Percentiles rank a stretch among this genome's conserved stretches.
These are phyloP conservation scores for Podargus strigoides DNA, from an alignment of 2,797 vertebrate species.

Conservation along the genomic window DNA sequence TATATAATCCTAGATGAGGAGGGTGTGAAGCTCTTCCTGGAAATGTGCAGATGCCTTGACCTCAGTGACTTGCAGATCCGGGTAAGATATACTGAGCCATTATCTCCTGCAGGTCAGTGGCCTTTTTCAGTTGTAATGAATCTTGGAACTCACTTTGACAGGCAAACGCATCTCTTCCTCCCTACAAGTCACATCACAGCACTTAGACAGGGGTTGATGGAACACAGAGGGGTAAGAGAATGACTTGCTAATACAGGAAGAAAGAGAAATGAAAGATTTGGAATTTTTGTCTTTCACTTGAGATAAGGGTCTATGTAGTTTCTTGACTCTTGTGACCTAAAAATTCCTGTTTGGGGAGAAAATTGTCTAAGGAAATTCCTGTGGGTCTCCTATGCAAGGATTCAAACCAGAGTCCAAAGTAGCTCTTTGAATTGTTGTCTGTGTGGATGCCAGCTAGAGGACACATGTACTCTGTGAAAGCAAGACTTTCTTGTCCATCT, in stretches of 20 bases:
- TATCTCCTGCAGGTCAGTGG: background rate
- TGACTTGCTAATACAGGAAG: background rate
- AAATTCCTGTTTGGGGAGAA: background rate
- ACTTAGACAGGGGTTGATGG: background rate
- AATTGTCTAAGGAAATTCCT: background rate
- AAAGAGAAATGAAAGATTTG: background rate
- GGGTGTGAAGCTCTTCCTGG: constrained; percentile 84
- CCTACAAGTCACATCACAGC: background rate
- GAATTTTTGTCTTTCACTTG: background rate
- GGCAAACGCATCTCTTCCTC: background rate
- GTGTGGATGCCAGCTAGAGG: background rate
- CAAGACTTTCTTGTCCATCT: background rate
- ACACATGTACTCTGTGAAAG: background rate
- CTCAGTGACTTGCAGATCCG: constrained; percentile 79
- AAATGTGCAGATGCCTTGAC: constrained; percentile 87
- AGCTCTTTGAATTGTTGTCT: background rate
- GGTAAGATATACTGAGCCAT: constrained; percentile 70
- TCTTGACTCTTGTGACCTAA: background rate
- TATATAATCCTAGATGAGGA: constrained; percentile 87
- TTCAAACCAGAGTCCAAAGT: background rate
- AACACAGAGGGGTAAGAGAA: background rate
- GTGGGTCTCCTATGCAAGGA: background rate
- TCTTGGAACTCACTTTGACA: background rate
- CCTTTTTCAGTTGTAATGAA: background rate
- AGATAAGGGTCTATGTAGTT: background rate